A percentile compares a stretch with the other conserved stretches of the same genome.
These are phyloP conservation scores for Antennarius striatus DNA, from an alignment of 2,113 vertebrate species.

Conservation along the genomic window DNA sequence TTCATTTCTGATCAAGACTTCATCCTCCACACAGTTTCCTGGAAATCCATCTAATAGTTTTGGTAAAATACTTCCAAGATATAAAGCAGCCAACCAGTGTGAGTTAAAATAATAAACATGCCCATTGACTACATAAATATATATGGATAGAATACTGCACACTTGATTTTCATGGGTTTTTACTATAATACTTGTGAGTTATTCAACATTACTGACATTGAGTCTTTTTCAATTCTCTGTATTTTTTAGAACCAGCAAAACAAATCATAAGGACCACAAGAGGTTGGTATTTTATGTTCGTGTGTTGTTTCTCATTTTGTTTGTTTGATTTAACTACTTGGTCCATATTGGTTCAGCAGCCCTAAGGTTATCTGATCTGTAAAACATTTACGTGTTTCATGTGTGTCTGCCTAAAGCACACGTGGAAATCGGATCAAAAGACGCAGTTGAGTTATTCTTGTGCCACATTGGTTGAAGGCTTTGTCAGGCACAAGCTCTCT, in stretches of 20 bases:
- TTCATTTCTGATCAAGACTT: too few species aligned
- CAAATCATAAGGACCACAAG: slow-evolving; percentile 75
- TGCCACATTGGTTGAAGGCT: slow-evolving; percentile 59
- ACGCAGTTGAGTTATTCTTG: slow-evolving; percentile 76
- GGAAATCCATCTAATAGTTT: too few species aligned
- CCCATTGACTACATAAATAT: too few species aligned
- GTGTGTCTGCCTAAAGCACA: slow-evolving; percentile 63
- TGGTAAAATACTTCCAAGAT: too few species aligned
- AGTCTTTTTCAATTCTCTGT: background rate
- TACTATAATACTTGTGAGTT: background rate
- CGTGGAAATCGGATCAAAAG: slow-evolving; percentile 69
- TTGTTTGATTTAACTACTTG: background rate
- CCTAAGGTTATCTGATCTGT: slow-evolving; percentile 22
- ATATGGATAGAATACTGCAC: too few species aligned
- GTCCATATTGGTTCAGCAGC: too few species aligned
- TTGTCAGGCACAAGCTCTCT: slow-evolving; percentile 62
- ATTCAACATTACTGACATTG: background rate
- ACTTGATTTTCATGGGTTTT: background rate
- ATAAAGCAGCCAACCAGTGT: too few species aligned
- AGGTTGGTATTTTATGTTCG: slow-evolving; percentile 61
- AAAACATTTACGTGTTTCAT: slow-evolving; percentile 18
- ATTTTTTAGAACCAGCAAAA: slow-evolving; percentile 84
- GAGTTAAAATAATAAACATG: too few species aligned
- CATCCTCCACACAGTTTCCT: too few species aligned
- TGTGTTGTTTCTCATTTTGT: background rate